These are phyloP conservation scores for Porites lutea DNA, from an alignment of 64 coral and sea anemone genomes.

Conservation along the genomic window DNA sequence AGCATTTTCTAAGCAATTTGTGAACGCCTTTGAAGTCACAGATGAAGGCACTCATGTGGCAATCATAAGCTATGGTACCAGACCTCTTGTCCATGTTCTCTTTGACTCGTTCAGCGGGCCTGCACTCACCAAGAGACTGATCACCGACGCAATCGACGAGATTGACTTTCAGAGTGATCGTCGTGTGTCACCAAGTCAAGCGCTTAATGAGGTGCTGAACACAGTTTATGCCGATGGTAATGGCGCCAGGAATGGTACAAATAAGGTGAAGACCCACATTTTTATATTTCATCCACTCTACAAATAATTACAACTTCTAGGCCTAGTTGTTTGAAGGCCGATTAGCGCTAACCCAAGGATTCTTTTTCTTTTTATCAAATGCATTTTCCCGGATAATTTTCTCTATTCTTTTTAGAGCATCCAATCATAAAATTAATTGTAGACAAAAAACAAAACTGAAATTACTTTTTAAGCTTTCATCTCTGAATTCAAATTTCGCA, in stretches of 20 bases:
- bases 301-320: too few species aligned
- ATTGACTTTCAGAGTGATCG: constrained; percentile 10
- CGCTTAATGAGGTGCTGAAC: constrained; percentile 24
- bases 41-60: constrained; percentile 32
- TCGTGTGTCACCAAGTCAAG: not conserved
- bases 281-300: too few species aligned
- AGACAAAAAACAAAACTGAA: too few species aligned
- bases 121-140: not conserved
- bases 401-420: too few species aligned
- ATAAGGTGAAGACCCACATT: constrained; percentile 47
- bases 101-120: constrained; percentile 39
- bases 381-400: too few species aligned
- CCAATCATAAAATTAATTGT: too few species aligned
- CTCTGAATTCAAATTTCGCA: too few species aligned
- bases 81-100: not conserved
- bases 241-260: constrained; percentile 48
- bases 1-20: constrained; percentile 43
- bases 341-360: too few species aligned
- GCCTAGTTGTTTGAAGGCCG: too few species aligned
- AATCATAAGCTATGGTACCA: constrained; percentile 43
- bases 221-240: constrained; percentile 35
- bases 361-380: too few species aligned
- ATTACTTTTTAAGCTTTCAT: too few species aligned
- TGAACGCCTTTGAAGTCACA: constrained; percentile 35
- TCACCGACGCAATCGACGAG: constrained; percentile 35